phyloP scores from a whole-genome alignment of 2,888 invertebrate species.

The Polydrusus cervinus region DNA sequence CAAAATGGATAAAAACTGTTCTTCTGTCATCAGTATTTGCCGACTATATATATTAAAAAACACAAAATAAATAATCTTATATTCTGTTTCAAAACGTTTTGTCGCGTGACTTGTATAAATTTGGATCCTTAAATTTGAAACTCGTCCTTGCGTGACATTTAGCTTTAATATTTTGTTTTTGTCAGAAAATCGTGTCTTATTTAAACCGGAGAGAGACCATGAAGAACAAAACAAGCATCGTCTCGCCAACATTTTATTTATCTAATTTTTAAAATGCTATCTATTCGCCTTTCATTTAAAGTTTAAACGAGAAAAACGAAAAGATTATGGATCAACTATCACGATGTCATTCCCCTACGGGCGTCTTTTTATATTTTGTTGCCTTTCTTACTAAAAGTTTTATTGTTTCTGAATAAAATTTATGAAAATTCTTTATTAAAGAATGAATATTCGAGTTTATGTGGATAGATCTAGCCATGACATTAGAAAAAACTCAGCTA shows the following conservation, averaged over 20 bases:
- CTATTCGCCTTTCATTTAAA: background rate
- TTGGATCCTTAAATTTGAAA: conserved; percentile 26
- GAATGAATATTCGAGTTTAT: too few relatives aligned
- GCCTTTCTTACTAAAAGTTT: too few relatives aligned
- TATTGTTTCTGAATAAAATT: too few relatives aligned
- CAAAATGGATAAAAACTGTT: too few relatives aligned
- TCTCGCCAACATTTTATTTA: conserved; percentile 13
- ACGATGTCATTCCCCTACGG: background rate
- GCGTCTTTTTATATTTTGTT: background rate
- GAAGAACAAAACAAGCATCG: background rate
- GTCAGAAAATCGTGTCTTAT: conserved; percentile 34
- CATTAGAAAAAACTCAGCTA: too few relatives aligned
- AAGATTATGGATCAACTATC: background rate
- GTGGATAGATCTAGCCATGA: too few relatives aligned
- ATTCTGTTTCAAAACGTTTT: conserved; percentile 17
- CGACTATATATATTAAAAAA: too few relatives aligned
- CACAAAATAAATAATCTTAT: background rate
- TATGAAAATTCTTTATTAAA: too few relatives aligned
- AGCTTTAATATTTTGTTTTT: conserved; percentile 20
- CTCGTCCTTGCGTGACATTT: conserved; percentile 31
- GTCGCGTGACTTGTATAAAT: conserved; percentile 33
- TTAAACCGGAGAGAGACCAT: conserved; percentile 15
- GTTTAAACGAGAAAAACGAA: background rate
- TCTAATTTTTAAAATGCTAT: background rate
- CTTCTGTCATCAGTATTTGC: too few relatives aligned